Percentiles rank a stretch among this genome's conserved stretches.
Evolutionary conservation across 2,113 vertebrate genomes (phyloP).

Genomic region (Oreochromis spilurus): DNA sequence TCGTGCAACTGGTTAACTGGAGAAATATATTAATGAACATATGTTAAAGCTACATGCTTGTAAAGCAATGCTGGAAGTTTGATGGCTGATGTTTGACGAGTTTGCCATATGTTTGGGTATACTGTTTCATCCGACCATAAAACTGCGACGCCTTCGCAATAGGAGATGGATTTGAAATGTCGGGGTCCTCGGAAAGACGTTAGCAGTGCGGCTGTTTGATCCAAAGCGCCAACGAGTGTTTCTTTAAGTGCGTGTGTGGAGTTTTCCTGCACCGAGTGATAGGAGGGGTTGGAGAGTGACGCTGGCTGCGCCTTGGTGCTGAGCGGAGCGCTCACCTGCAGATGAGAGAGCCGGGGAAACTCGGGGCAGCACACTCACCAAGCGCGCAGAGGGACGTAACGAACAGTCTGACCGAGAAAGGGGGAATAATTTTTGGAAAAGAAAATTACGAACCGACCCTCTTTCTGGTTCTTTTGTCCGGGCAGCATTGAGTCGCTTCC

Average conservation of each 20-base stretch:
- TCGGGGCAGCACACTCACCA: slow-evolving; percentile 52
- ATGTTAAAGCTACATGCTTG: neutral
- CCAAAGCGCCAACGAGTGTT: slow-evolving; percentile 42
- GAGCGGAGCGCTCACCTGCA: slow-evolving; percentile 76
- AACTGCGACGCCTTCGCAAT: neutral
- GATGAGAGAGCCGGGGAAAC: slow-evolving; percentile 63
- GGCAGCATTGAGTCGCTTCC: slow-evolving; percentile 47
- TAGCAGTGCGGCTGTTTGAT: neutral
- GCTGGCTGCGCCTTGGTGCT: slow-evolving; percentile 71
- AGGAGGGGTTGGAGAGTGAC: slow-evolving; percentile 74
- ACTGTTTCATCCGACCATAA: neutral
- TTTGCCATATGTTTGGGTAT: neutral
- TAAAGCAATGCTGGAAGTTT: neutral
- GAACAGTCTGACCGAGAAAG: neutral
- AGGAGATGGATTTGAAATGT: neutral
- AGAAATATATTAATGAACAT: neutral
- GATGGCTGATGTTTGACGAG: neutral
- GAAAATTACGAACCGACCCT: slow-evolving; percentile 18
- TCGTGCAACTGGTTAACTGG: neutral
- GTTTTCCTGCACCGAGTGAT: slow-evolving; percentile 59
- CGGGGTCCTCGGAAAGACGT: neutral
- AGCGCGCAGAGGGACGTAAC: slow-evolving; percentile 33
- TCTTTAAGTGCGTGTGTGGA: slow-evolving; percentile 70
- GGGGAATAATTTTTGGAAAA: slow-evolving; percentile 12
- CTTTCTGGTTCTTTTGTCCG: slow-evolving; percentile 33